Conservation (phyloP, 2,888 invertebrate genomes). For the Xanthostigma xanthostigma region DNA sequence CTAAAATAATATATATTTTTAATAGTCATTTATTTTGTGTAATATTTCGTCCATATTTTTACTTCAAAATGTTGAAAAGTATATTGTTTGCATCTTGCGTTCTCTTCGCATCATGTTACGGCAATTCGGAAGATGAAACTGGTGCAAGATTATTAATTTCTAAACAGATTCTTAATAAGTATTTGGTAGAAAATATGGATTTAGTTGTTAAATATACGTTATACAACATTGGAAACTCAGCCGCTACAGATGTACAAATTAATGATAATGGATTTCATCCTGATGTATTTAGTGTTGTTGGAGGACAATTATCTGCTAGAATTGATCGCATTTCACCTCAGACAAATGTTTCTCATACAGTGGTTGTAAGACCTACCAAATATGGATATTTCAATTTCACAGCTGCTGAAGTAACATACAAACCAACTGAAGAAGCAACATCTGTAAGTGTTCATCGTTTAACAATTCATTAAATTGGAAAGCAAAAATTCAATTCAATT, state of each 20-base stretch:
- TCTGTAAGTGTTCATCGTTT: conserved; percentile 34
- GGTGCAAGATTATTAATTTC: conserved; percentile 75
- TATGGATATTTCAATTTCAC: conserved; percentile 96
- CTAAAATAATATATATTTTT: neutral
- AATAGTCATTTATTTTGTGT: neutral
- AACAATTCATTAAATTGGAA: neutral
- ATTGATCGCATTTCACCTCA: conserved; percentile 86
- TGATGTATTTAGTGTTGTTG: conserved; percentile 77
- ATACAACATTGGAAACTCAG: conserved; percentile 83
- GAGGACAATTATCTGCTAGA: conserved; percentile 67
- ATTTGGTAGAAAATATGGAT: conserved; percentile 92
- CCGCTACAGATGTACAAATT: conserved; percentile 78
- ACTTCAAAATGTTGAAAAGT: conserved; percentile 24
- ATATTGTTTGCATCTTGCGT: conserved; percentile 28
- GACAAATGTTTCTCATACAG: conserved; percentile 85
- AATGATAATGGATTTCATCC: conserved; percentile 86
- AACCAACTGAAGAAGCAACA: conserved; percentile 65
- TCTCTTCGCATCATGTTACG: conserved; percentile 31
- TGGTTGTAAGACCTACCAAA: conserved; percentile 77
- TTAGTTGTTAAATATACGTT: conserved; percentile 88
- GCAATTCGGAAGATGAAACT: conserved; percentile 51
- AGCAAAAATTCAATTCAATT: conserved; percentile 1
- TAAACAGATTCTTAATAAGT: conserved; percentile 90
- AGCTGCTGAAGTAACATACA: conserved; percentile 84
- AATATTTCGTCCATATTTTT: conserved; percentile 6